Evolutionary conservation across 1,140 invertebrate species (phyloP).

Genomic region (Drosophila rufa): DNA sequence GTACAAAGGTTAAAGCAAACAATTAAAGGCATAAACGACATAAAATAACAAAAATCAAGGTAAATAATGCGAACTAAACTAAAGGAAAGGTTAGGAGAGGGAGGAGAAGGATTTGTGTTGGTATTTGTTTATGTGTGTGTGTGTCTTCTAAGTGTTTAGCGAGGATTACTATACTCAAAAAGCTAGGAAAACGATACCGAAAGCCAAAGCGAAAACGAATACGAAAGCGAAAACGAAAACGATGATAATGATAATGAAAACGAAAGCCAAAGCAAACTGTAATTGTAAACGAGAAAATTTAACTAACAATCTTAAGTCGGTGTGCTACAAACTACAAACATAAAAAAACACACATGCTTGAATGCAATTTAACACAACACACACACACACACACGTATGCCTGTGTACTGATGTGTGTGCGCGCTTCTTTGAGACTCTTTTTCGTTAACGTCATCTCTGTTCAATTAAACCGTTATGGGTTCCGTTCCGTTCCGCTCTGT

Average conservation of each 20-base stretch:
- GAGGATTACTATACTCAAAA: conserved; percentile 40
- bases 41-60: conserved; percentile 17
- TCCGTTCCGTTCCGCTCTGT: conserved; percentile 5
- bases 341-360: neutral
- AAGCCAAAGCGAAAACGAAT: conserved; percentile 13
- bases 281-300: conserved; percentile 34
- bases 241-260: conserved; percentile 9
- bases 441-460: conserved; percentile 22
- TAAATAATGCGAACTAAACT: conserved; percentile 37
- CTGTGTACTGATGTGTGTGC: conserved; percentile 18
- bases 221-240: conserved; percentile 2
- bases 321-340: conserved; percentile 19
- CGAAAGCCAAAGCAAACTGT: conserved; percentile 17
- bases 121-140: conserved; percentile 50
- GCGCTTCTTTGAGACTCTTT: conserved; percentile 46
- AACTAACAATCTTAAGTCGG: conserved; percentile 40
- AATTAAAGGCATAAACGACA: conserved; percentile 35
- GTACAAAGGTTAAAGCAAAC: conserved; percentile 54
- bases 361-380: conserved; percentile 22
- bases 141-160: conserved; percentile 65
- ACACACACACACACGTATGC: conserved; percentile 7
- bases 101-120: conserved; percentile 31
- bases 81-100: neutral
- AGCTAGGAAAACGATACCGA: neutral
- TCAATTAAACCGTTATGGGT: conserved; percentile 21